A percentile compares a stretch with the other conserved stretches of the same genome.
Conservation (phyloP, 37 sponge, comb jelly and placozoan genomes). For the Agelas oroides region DNA sequence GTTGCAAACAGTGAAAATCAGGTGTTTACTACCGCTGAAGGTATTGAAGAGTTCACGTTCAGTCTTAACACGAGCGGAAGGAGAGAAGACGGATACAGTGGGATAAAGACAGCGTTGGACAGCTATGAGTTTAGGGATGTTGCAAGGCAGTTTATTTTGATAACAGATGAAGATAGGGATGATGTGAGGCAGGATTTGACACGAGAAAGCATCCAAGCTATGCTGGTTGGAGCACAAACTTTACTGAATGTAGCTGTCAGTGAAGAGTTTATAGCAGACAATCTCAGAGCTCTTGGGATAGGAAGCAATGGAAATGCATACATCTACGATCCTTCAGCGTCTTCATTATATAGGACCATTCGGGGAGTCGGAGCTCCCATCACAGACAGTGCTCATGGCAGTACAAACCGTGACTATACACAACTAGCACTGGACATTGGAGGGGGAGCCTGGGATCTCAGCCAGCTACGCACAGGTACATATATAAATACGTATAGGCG, state of each 20-base stretch:
- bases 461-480: conserved; percentile 46
- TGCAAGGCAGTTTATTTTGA: conserved; percentile 68
- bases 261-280: conserved; percentile 34
- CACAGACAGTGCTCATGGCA: conserved; percentile 57
- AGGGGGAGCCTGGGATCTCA: conserved; percentile 87
- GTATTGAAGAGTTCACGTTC: neutral
- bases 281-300: conserved; percentile 50
- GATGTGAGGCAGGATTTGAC: conserved; percentile 19
- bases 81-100: conserved; percentile 81
- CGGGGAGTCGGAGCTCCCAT: conserved; percentile 23
- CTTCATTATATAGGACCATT: neutral
- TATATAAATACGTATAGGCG: neutral
- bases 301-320: conserved; percentile 41
- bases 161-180: conserved; percentile 80
- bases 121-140: conserved; percentile 21
- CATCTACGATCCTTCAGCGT: conserved; percentile 46
- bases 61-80: conserved; percentile 40
- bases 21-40: conserved; percentile 19
- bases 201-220: conserved; percentile 10
- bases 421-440: conserved; percentile 60
- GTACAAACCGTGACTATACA: conserved; percentile 77
- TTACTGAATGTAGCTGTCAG: conserved; percentile 69
- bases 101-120: conserved; percentile 54
- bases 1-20: neutral
- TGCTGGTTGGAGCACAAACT: neutral